Conservation (phyloP, 2,888 invertebrate genomes). For the Molorchus minor region DNA sequence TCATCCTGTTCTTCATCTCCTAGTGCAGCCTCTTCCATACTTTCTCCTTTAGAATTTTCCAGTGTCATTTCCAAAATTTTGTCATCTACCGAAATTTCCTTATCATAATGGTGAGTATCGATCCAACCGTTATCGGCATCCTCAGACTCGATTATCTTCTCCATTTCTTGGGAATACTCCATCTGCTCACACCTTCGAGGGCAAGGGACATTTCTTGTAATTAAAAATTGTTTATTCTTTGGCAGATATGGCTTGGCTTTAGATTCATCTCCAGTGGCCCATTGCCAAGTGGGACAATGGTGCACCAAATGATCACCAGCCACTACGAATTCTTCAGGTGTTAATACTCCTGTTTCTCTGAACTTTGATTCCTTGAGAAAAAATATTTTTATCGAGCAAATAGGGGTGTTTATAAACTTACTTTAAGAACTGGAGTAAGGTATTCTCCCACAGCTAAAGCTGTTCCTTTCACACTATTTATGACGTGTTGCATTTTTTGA, state of each 20-base stretch:
- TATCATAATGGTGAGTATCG: constrained; percentile 92
- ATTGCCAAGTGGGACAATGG: constrained; percentile 99
- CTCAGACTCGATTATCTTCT: constrained; percentile 88
- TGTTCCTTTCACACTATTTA: constrained; percentile 94
- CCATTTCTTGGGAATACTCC: constrained; percentile 90
- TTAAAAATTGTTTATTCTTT: constrained; percentile 93
- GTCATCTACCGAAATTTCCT: constrained; percentile 72
- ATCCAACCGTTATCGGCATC: constrained; percentile 96
- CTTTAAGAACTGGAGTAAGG: constrained; percentile 95
- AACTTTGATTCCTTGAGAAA: constrained; percentile 89
- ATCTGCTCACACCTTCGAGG: constrained; percentile 95
- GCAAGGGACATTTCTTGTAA: constrained; percentile 97
- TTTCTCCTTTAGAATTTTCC: constrained; percentile 70
- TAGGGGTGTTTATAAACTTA: constrained; percentile 61
- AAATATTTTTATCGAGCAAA: background rate
- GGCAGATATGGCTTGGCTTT: constrained; percentile 91
- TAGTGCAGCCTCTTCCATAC: constrained; percentile 62
- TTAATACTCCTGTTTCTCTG: constrained; percentile 95
- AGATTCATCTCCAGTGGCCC: constrained; percentile 93
- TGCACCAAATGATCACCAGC: constrained; percentile 99
- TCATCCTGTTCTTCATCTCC: constrained; percentile 65
- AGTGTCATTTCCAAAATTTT: constrained; percentile 88
- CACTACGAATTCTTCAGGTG: constrained; percentile 99
- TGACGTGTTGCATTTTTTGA: constrained; percentile 92
- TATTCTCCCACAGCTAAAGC: constrained; percentile 96